phyloP scores from a whole-genome alignment of 2,113 vertebrate genomes.

The Girardinichthys multiradiatus region DNA sequence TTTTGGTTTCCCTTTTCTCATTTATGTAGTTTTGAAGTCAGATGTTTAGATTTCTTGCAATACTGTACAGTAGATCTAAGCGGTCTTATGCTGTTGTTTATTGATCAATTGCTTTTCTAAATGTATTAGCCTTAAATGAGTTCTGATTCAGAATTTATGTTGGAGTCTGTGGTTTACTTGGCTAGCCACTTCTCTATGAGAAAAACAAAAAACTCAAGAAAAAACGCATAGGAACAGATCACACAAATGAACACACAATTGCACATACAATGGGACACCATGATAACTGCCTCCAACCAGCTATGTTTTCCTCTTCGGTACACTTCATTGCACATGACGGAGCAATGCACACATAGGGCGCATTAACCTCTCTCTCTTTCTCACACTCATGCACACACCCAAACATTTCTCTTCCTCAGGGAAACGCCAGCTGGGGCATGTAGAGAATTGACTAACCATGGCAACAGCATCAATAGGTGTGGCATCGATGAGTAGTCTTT shows the following conservation, averaged over 20 bases:
- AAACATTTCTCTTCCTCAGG: constrained; percentile 28
- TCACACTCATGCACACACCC: constrained; percentile 34
- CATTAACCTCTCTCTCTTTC: constrained; percentile 61
- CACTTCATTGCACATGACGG: constrained; percentile 70
- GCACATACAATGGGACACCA: constrained; percentile 37
- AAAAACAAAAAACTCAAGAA: constrained; percentile 8
- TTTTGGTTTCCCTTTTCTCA: no score
- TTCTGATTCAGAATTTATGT: background rate
- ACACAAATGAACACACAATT: constrained; percentile 14
- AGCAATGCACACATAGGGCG: constrained; percentile 67
- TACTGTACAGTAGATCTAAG: background rate
- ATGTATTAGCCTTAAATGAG: background rate
- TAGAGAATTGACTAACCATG: constrained; percentile 57
- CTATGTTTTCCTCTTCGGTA: constrained; percentile 68
- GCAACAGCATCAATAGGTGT: constrained; percentile 69
- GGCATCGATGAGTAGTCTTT: constrained; percentile 62
- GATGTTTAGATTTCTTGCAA: no score
- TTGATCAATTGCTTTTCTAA: background rate
- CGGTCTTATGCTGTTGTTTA: background rate
- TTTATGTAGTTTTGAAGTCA: no score
- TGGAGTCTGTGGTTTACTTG: constrained; percentile 8
- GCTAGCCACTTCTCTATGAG: background rate
- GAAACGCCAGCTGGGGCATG: constrained; percentile 70
- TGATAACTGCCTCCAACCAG: constrained; percentile 61
- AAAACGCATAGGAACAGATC: constrained; percentile 15